Evolutionary conservation across 2,888 invertebrate genomes (phyloP), one percentile per base, ranked within the genome.

Genomic region (Ichneumoninae sp.): DNA sequence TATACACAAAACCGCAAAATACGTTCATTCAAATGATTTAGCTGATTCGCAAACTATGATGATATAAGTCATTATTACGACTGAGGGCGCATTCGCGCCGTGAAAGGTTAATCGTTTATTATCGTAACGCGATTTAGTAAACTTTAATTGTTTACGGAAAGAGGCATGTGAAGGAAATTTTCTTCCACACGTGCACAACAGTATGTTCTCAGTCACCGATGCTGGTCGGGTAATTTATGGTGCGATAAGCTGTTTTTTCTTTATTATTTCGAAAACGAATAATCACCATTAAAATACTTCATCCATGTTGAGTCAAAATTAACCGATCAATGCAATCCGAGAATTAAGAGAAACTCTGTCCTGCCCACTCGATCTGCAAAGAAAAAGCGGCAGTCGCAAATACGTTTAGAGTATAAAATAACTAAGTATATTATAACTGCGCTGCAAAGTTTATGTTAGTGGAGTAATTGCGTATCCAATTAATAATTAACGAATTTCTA

Each of bases 381-480:
- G 54, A 57, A 68, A 68, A 68, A 50, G 33, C 50, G 70, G 33
- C 63, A 63, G 44, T 63, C 52, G 76, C 68, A 79, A 82, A 70
- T 82, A 52, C 68, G 77, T 77, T 81, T 73, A 33, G 52, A 65
- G 66, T 73, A 77, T 83, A 81, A 83, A 80, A 85, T 83, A 80
- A 78, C 36, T 68, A 78, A 83, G 75, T 76, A 36, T 70, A 71
- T 83, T 71, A 82, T 85, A 76, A 82, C 81, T 82, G 52, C 71
- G 75, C 60, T 52, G 68, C 54, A 81, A 88, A 88, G 85, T 86
- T 87, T 76, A 85, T 76, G 75, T 87, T 85, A 79, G 88, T 84
- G 65, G 77, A 83, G 85, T 88, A 89, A 89, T 89, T 88, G 89
- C 89, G 87, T 88, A 89, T 88, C 89, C 89, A 91, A 91, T 90